A percentile compares a stretch with the other conserved stretches of the same genome.
Conservation (phyloP, 2,888 invertebrate species). For the Limnephilus auricula region DNA sequence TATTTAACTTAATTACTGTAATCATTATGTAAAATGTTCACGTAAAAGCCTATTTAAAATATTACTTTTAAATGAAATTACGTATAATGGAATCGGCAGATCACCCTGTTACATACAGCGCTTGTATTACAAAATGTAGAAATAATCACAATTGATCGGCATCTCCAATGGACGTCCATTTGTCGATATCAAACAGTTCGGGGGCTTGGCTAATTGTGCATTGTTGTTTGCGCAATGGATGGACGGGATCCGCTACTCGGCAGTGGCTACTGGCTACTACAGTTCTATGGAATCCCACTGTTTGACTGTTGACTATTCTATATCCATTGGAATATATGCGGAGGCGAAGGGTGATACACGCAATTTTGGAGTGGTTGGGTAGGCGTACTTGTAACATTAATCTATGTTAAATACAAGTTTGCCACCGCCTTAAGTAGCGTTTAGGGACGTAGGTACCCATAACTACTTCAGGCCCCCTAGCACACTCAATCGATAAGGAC, state of each 20-base stretch:
- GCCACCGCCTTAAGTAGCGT: too few relatives aligned
- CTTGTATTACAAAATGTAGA: not conserved
- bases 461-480: too few relatives aligned
- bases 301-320: slow-evolving; percentile 8
- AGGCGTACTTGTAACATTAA: not conserved
- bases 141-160: slow-evolving; percentile 6
- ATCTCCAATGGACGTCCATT: not conserved
- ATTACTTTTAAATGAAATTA: not conserved
- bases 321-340: not conserved
- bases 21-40: too few relatives aligned
- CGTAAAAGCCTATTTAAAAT: too few relatives aligned
- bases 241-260: not conserved
- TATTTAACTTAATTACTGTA: too few relatives aligned
- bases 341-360: not conserved
- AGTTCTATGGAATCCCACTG: not conserved
- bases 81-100: not conserved
- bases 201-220: slow-evolving; percentile 32
- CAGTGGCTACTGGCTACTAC: not conserved
- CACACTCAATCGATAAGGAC: too few relatives aligned
- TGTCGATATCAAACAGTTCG: slow-evolving; percentile 15
- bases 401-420: too few relatives aligned
- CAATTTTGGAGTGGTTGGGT: not conserved
- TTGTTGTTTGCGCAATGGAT: slow-evolving; percentile 19
- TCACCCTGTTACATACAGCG: not conserved
- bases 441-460: too few relatives aligned